Base-by-base conservation (phyloP, 2,113 vertebrate genomes). In the Gorsachius goisagi region DNA sequence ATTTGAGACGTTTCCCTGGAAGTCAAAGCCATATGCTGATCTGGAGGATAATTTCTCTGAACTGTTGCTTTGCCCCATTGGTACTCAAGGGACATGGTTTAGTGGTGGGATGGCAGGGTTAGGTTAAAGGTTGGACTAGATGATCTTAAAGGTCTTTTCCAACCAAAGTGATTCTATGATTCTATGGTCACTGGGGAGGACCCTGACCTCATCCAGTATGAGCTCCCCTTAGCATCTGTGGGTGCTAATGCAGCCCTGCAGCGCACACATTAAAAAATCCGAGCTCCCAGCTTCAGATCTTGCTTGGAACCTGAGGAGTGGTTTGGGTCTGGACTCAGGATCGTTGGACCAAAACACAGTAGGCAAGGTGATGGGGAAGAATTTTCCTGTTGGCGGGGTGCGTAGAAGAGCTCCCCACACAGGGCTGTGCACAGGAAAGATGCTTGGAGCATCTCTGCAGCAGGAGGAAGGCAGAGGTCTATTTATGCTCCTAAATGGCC, bases 231-330 rank as follows among this genome's bases (percentile, higher is more conserved):
- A 50, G 69, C n/a, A 41, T 67, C 22, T 10, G 2, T 0, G 4
- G 58, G 9, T 35, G 63, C 49, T 82, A 26, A 66, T 60, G 11
- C 68, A 77, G n/a, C 27, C 24, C 37, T 53, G 21, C 24, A 59
- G 50, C 0, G 0, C 55, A 24, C 4, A 6, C 47, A 12, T 24
- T 16, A 37, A 19, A 74, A 16, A 56, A 62, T 69, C 59, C 3
- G 3, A 52, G 71, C 39, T 50, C 16, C 32, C 47, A 24, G 2
- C 60, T 55, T 56, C 45, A 63, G 21, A 16, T 44, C 45, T 59
- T 79, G 32, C 77, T 71, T 75, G 4, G 3, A 92, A 45, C 21
- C 20, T 9, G 9, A 56, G 74, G 37, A 52, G 14, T 30, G 20
- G 30, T 27, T 69, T n/a, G 44, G 12, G 18, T 91, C 16, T 30